Base-by-base conservation (phyloP, 2,888 invertebrate species). In the Heliothis peltigera region DNA sequence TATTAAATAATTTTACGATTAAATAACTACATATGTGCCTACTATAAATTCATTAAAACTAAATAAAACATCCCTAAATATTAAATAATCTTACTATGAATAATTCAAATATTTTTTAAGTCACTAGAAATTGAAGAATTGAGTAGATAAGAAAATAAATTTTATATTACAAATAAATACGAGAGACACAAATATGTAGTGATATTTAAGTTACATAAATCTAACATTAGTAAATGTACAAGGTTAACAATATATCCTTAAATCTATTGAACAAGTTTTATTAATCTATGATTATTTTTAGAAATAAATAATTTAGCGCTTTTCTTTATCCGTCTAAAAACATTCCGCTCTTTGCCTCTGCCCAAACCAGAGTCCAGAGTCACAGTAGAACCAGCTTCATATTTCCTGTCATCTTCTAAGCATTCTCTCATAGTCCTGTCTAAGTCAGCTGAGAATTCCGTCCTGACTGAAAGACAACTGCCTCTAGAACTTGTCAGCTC, bases 251-350 rank as follows among this genome's bases (percentile, higher is more conserved):
- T 4, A 28, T 28, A 28, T 28, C 10, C 35, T 35, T 35, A 35
- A 35, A 39, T 4, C n/a, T 39, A 39, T 39, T 39, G 10, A 46
- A 21, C 17, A 46, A 1, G 0, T 46, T 19, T 21, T 44, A 32
- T 28, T 51, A 56, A 79, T 32, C 70, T 79, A 44, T 66, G 74
- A 39, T 59, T 70, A 28, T 69, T 84, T 28, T 68, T 79, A 7
- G 77, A 69, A 39, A 86, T 66, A 21, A 73, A 81, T 0, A 64
- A 69, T 51, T 76, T 73, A 0, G 81, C 79, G 15, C 63, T 70
- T n/a, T 74, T 59, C 62, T 80, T 82, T 25, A 82, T 71, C 12
- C 73, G 63, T 12, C 44, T 62, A 6, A 84, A 81, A 18, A 81
- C 35, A 49, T 70, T 77, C 35, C 53, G 57, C 53, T 64, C 69